A percentile compares a stretch with the other conserved stretches of the same genome.
Conservation (phyloP, 2,797 vertebrate genomes). For the Oreortyx pictus region DNA sequence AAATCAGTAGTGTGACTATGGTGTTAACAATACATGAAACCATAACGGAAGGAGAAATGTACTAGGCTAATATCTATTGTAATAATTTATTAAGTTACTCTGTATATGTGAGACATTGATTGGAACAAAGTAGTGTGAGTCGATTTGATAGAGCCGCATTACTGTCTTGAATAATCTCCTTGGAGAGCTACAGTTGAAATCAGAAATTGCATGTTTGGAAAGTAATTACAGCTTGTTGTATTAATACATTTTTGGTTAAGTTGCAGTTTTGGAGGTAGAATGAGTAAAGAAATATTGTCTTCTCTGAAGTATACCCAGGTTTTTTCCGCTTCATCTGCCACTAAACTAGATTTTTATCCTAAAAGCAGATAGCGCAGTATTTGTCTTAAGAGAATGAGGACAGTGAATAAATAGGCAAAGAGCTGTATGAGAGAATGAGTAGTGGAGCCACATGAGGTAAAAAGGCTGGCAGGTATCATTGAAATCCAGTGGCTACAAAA, state of each 20-base stretch:
- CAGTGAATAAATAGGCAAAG: neutral
- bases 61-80: neutral
- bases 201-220: accelerated
- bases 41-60: neutral
- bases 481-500: neutral
- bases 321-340: neutral
- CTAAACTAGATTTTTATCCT: neutral
- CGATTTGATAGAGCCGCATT: neutral
- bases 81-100: neutral
- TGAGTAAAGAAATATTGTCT: neutral
- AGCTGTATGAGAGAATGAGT: neutral
- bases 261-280: neutral
- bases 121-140: neutral
- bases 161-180: neutral
- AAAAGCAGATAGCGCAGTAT: neutral
- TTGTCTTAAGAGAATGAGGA: neutral
- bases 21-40: neutral
- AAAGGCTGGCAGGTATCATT: neutral
- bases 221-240: neutral
- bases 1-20: neutral
- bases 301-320: neutral
- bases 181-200: neutral
- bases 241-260: neutral
- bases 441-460: neutral
- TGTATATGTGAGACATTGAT: neutral